Evolutionary conservation across 2,113 vertebrate genomes (phyloP), one percentile per base, ranked within the genome.

Genomic region (Ameiurus melas): DNA sequence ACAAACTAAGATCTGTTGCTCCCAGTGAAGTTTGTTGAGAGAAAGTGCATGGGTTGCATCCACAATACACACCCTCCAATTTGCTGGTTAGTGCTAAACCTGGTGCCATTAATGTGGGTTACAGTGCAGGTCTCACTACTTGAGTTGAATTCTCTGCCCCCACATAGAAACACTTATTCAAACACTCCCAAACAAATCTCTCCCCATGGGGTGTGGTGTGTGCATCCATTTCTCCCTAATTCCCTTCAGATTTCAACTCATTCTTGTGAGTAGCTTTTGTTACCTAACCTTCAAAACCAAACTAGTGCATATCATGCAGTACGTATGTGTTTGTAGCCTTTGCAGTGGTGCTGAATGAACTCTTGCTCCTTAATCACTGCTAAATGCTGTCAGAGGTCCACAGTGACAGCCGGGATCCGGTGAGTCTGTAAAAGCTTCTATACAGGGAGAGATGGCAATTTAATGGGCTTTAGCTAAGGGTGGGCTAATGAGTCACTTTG

Each of bases 391-490:
- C 92, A 92, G 90, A 90, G 93, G 86, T 55, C 71, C 80, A 64
- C 87, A 87, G 91, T 90, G 90, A 93, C 58, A 92, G 92, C 8
- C 39, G 85, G 85, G 88, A 88, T 88, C 89, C 89, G 84, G 92
- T 85, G 91, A 92, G 93, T 93, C 92, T 92, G 89, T 86, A 86
- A 93, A 93, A 92, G 83, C 83, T 91, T 90, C 85, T 87, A 90
- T 90, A 89, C 88, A 90, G 87, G 89, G 85, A 94, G 89, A 92
- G 92, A 92, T 88, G 82, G 90, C 53, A 25, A 92, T 92, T 94
- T 95, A 95, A 96, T 95, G 92, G 92, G 94, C 93, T 95, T 95
- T 88, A 94, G 88, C 92, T 92, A 89, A 89, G 86, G 92, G 92
- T 93, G 92, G 92, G 94, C 93, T 91, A 90, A 94, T 92, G 90